Percentiles rank a stretch among this genome's conserved stretches.
phyloP scores from a whole-genome alignment of 2,888 invertebrate genomes.

The Rapana venosa region DNA sequence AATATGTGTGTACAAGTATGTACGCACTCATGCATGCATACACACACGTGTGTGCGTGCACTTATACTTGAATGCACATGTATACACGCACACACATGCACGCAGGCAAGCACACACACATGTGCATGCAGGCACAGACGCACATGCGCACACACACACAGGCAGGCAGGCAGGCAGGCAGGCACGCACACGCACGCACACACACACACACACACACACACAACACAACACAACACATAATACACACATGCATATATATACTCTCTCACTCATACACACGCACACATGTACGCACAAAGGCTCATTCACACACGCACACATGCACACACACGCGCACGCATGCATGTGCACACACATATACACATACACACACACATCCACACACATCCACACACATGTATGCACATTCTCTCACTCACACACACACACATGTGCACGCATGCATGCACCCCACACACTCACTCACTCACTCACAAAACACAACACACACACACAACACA shows the following conservation, averaged over 20 bases:
- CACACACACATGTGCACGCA: neutral
- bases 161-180: no score
- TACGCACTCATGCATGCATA: no score
- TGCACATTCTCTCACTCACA: neutral
- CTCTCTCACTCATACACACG: neutral
- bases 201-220: no score
- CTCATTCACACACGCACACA: neutral
- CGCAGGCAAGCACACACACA: neutral
- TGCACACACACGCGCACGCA: slow-evolving; percentile 9
- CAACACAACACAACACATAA: no score
- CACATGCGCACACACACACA: no score
- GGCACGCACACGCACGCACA: no score
- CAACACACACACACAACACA: neutral
- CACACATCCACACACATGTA: slow-evolving; percentile 26
- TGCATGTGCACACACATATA: neutral
- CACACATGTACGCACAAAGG: neutral
- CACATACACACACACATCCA: slow-evolving; percentile 28
- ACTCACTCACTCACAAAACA: slow-evolving; percentile 26
- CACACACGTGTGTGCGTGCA: neutral
- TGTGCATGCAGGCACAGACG: no score
- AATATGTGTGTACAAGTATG: no score
- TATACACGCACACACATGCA: neutral
- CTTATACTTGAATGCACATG: neutral
- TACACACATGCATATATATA: no score
- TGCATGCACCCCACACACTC: neutral